Evolutionary conservation across 2,797 vertebrate genomes (phyloP).

Genomic region (Cirrhinus mrigala): DNA sequence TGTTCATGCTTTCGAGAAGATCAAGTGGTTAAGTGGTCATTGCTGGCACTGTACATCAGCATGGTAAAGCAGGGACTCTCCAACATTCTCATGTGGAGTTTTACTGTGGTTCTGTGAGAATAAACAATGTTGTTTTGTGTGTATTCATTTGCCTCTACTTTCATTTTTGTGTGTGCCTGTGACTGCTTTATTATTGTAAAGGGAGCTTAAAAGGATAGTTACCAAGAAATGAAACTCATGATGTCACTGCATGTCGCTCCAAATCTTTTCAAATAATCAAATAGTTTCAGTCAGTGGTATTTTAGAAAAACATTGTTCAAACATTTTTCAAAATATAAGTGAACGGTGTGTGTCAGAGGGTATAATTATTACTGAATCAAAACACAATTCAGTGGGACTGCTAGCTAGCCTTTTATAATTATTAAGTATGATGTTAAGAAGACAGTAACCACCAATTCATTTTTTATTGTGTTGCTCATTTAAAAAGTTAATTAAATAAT

Average conservation of each 20-base stretch:
- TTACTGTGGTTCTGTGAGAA: slow-evolving; percentile 35
- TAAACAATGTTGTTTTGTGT: slow-evolving; percentile 32
- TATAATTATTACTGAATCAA: background rate
- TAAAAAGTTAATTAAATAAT: background rate
- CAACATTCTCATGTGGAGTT: background rate
- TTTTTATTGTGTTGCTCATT: background rate
- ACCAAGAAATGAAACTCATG: background rate
- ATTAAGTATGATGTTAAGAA: background rate
- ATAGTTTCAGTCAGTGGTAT: background rate
- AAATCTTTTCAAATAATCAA: too few species aligned
- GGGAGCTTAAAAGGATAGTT: background rate
- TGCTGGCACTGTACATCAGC: slow-evolving; percentile 2
- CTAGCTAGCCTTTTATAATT: too few species aligned
- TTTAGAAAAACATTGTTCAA: background rate
- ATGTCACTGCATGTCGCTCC: background rate
- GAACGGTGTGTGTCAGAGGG: background rate
- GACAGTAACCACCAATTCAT: background rate
- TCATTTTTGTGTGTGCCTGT: background rate
- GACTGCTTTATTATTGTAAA: background rate
- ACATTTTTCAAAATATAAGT: background rate
- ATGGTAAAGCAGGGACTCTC: slow-evolving; percentile 13
- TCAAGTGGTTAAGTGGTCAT: background rate
- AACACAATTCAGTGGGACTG: too few species aligned
- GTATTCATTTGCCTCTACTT: slow-evolving; percentile 1
- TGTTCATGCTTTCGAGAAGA: background rate